Percentiles rank a stretch among this genome's conserved stretches.
phyloP scores from a whole-genome alignment of 2,888 invertebrate species.

The Mechanitis messenoides region DNA sequence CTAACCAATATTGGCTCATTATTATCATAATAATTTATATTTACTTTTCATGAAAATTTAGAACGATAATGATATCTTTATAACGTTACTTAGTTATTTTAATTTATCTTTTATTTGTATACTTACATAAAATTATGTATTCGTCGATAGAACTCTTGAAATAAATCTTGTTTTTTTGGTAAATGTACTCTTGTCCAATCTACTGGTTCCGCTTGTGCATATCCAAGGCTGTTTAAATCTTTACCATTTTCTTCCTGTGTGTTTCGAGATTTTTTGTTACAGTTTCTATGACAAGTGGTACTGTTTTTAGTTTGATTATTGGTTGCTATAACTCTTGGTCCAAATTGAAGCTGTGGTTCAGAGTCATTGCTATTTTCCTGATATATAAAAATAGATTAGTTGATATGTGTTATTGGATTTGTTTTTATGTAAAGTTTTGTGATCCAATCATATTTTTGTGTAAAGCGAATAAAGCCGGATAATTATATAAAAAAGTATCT shows the following conservation, averaged over 20 bases:
- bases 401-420: not conserved
- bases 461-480: too few relatives aligned
- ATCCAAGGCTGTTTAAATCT: conserved; percentile 76
- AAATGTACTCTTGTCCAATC: conserved; percentile 79
- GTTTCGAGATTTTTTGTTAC: conserved; percentile 36
- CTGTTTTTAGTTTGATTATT: conserved; percentile 20
- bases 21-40: too few relatives aligned
- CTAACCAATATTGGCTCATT: too few relatives aligned
- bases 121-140: conserved; percentile 81
- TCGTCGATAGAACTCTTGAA: conserved; percentile 79
- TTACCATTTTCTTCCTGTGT: conserved; percentile 56
- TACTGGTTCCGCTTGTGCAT: conserved; percentile 73
- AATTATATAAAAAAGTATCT: too few relatives aligned
- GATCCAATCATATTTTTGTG: too few relatives aligned
- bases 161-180: conserved; percentile 81
- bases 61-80: too few relatives aligned
- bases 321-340: conserved; percentile 35
- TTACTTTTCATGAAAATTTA: too few relatives aligned
- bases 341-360: conserved; percentile 45
- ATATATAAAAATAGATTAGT: not conserved
- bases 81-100: too few relatives aligned
- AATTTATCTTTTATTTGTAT: not conserved
- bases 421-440: not conserved
- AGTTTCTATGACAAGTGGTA: conserved; percentile 22
- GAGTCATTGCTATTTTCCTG: conserved; percentile 42